Percentiles rank a stretch among this genome's conserved stretches.
These are phyloP conservation scores for Halyomorpha halys DNA, from an alignment of 1,140 invertebrate species.

Conservation along the genomic window DNA sequence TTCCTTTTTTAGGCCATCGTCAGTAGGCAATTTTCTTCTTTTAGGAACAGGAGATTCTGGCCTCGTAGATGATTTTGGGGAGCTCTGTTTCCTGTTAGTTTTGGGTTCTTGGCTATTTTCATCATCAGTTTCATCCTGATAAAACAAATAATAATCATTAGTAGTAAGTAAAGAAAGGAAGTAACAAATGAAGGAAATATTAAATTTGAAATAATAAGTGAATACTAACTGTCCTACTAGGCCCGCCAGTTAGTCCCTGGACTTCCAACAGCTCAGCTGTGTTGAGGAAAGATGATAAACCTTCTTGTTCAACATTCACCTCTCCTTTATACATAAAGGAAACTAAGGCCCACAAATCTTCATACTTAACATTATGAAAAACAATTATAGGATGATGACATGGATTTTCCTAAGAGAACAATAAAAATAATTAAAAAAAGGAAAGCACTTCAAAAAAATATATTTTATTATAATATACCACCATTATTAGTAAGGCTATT, in stretches of 20 bases:
- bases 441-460: no score
- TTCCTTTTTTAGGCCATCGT: not conserved
- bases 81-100: slow-evolving; percentile 10
- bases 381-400: slow-evolving; percentile 78
- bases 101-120: not conserved
- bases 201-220: not conserved
- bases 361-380: slow-evolving; percentile 70
- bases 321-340: slow-evolving; percentile 73
- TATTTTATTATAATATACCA: no score
- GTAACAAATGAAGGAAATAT: not conserved
- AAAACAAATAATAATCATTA: not conserved
- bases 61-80: slow-evolving; percentile 14
- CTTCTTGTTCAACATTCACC: slow-evolving; percentile 54
- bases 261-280: slow-evolving; percentile 53
- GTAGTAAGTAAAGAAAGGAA: no score
- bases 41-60: slow-evolving; percentile 21
- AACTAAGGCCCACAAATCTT: slow-evolving; percentile 67
- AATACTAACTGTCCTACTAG: not conserved
- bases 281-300: slow-evolving; percentile 49
- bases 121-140: slow-evolving; percentile 5
- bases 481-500: no score
- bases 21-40: not conserved
- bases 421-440: not conserved
- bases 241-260: slow-evolving; percentile 48
- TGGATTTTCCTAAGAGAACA: slow-evolving; percentile 52